Base-by-base conservation (phyloP, 2,797 vertebrate genomes). In the Lacerta agilis region DNA sequence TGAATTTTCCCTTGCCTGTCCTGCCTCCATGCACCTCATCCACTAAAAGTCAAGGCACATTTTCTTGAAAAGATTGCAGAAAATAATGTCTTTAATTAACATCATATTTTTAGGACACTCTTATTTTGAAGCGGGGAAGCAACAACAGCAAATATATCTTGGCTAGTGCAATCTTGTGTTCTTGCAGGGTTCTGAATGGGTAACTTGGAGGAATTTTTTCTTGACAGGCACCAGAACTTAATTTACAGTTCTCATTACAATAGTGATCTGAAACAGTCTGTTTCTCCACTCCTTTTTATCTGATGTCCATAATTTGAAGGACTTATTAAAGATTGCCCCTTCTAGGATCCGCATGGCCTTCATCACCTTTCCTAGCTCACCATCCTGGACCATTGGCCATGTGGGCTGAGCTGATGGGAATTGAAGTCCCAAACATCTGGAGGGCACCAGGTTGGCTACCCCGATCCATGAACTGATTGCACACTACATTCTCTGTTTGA, bases 31-130 rank as follows among this genome's bases (percentile, higher is more conserved):
- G 91, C 17, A 64, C 61, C 20, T 64, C 36, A 55, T 55, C 13
- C 49, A 55, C 49, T 55, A 55, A 55, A 4, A 15, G 11, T 23
- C 23, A 79, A 55, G 2, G 29, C 82, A 80, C 33, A 38, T 73
- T 89, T 41, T 85, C 0, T 11, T 90, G 91, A 69, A 29, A 64
- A 89, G 76, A 73, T 92, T 20, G 82, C 87, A 13, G 0, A 77
- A 76, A 87, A 94, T 55, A n/a, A 27, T 69, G 78, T 43, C 10
- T 81, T 43, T 93, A 91, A 93, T 92, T 86, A 92, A 86, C 91
- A 87, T 90, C 90, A 83, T 23, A 69, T 93, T 95, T 89, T 88
- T 80, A 82, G 11, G 66, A 90, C 41, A 84, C 15, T 82, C 38
- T 45, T 58, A 64, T 86, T 73, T 36, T 23, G 13, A 64, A 55